Conservation (phyloP, 1,140 invertebrate species). For the Danaus melanippus region DNA sequence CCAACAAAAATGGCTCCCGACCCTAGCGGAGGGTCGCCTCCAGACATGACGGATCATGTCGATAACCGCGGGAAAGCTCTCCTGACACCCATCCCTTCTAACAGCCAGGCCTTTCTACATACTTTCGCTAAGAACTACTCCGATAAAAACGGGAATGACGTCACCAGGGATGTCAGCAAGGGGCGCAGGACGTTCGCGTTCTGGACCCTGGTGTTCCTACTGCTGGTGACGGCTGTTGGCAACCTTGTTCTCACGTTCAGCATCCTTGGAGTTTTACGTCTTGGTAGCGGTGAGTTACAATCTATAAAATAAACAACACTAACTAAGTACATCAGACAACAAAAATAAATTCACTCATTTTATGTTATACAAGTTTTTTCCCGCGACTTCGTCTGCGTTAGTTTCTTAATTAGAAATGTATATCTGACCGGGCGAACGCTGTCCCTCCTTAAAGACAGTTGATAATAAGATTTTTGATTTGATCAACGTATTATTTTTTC, state of each 20-base stretch:
- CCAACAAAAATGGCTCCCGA: too few relatives aligned
- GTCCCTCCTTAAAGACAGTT: too few relatives aligned
- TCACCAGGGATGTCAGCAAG: conserved; percentile 43
- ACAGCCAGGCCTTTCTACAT: conserved; percentile 41
- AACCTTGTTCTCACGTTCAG: conserved; percentile 83
- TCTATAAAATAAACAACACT: too few relatives aligned
- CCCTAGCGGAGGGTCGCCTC: too few relatives aligned
- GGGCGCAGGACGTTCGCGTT: conserved; percentile 76
- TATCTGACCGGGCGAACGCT: too few relatives aligned
- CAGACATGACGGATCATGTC: conserved; percentile 46
- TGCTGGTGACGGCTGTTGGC: conserved; percentile 80
- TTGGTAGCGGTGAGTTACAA: conserved; percentile 74
- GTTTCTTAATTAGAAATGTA: too few relatives aligned
- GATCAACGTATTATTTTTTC: too few relatives aligned
- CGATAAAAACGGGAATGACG: conserved; percentile 64
- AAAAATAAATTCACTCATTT: too few relatives aligned
- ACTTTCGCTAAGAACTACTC: conserved; percentile 53
- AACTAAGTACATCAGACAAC: too few relatives aligned
- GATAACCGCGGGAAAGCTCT: conserved; percentile 56
- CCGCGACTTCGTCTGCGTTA: too few relatives aligned
- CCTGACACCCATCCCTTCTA: conserved; percentile 50
- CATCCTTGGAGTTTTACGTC: conserved; percentile 79
- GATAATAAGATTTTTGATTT: too few relatives aligned
- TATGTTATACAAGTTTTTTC: too few relatives aligned
- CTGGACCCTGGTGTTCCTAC: conserved; percentile 81